Evolutionary conservation across 2,888 invertebrate genomes (phyloP).

Genomic region (Diadromus collaris): DNA sequence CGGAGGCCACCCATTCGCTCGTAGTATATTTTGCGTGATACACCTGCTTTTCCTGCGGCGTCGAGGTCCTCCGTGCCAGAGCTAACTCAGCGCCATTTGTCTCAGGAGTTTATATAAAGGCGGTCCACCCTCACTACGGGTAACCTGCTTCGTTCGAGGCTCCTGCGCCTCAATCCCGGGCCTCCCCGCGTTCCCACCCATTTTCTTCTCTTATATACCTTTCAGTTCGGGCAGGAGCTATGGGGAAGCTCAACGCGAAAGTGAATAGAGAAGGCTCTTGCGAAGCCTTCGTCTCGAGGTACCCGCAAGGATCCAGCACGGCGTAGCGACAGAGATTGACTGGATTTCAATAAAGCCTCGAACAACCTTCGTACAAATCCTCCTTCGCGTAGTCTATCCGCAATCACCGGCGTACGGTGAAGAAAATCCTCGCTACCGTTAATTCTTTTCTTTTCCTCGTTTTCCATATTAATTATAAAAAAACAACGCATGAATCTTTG

Average conservation of each 20-base stretch:
- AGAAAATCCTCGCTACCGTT: slow-evolving; percentile 3
- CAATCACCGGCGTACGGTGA: not conserved
- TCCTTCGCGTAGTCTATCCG: slow-evolving; percentile 17
- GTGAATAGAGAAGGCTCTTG: slow-evolving; percentile 20
- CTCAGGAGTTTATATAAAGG: slow-evolving; percentile 75
- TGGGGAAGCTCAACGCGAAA: slow-evolving; percentile 36
- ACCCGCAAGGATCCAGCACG: slow-evolving; percentile 12
- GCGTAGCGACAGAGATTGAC: slow-evolving; percentile 71
- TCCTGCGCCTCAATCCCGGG: slow-evolving; percentile 17
- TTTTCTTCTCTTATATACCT: slow-evolving; percentile 49
- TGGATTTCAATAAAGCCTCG: slow-evolving; percentile 72
- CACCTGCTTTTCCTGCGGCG: slow-evolving; percentile 75
- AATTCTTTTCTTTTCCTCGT: slow-evolving; percentile 12
- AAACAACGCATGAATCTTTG: not conserved
- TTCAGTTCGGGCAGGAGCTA: slow-evolving; percentile 11
- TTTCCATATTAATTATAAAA: slow-evolving; percentile 7
- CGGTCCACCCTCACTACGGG: slow-evolving; percentile 35
- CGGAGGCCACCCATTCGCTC: slow-evolving; percentile 68
- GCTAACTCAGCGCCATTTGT: slow-evolving; percentile 72
- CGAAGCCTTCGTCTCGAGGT: slow-evolving; percentile 22
- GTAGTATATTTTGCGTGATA: slow-evolving; percentile 72
- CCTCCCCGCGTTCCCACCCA: slow-evolving; percentile 39
- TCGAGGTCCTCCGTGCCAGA: slow-evolving; percentile 62
- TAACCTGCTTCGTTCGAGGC: slow-evolving; percentile 49
- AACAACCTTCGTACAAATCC: slow-evolving; percentile 13